phyloP scores from a whole-genome alignment of 1,140 invertebrate genomes.

The Mactra quadrangularis region DNA sequence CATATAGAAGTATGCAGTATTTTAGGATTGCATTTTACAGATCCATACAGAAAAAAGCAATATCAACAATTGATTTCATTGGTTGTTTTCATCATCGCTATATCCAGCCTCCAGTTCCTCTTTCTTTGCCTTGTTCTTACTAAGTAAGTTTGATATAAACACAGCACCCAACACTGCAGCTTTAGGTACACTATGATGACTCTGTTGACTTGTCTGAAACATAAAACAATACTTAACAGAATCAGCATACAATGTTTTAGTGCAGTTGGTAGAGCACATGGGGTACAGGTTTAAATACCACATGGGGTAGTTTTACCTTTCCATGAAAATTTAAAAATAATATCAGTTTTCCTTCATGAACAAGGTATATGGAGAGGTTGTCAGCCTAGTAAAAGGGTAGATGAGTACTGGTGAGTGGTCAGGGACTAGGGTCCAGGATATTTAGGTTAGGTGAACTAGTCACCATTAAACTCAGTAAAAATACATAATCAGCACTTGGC shows the following conservation, averaged over 20 bases:
- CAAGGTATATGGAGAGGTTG: too few species aligned
- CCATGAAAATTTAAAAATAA: too few species aligned
- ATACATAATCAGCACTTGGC: not conserved
- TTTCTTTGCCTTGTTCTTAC: conserved; percentile 35
- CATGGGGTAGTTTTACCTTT: too few species aligned
- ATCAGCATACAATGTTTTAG: not conserved
- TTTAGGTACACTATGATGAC: conserved; percentile 36
- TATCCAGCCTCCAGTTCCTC: conserved; percentile 25
- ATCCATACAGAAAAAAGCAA: too few species aligned
- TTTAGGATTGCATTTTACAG: too few species aligned
- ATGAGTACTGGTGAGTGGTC: too few species aligned
- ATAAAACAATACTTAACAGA: not conserved
- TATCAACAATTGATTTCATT: too few species aligned
- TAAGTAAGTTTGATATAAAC: conserved; percentile 41
- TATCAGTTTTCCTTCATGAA: too few species aligned
- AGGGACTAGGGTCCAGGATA: too few species aligned
- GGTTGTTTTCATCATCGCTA: conserved; percentile 26
- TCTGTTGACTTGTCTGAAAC: conserved; percentile 43
- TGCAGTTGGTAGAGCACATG: not conserved
- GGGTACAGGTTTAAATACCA: too few species aligned
- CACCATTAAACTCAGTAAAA: not conserved
- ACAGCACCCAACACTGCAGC: conserved; percentile 48
- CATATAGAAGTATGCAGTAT: too few species aligned
- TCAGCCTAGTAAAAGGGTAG: too few species aligned
- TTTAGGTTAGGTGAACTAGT: not conserved